Evolutionary conservation across 2,888 invertebrate genomes (phyloP), one percentile per base, ranked within the genome.

Genomic region (Gerris lacustris): DNA sequence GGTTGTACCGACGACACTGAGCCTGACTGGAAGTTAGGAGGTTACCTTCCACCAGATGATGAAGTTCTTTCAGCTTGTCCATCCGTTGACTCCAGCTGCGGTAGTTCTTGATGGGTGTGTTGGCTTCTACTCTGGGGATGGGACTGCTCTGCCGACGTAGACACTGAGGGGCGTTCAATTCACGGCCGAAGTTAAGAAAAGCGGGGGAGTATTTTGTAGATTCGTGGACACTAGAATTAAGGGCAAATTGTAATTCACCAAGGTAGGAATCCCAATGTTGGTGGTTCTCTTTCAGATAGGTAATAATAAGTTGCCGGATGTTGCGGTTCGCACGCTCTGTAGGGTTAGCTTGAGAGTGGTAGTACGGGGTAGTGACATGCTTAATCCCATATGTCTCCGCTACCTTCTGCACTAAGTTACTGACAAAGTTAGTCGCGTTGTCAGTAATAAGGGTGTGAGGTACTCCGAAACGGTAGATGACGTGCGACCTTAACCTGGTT

Each of bases 281-380:
- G 17, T 79, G 79, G 45, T 78, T 73, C 0, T 72, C 64, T 0
- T 74, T 72, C 6, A 78, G 76, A 45, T 74, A 79, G 44, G 77
- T 73, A 0, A 77, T 73, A 0, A 79, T 76, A 77, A 80, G 79
- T 0, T 78, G 79, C 68, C 78, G 77, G 0, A 79, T 44, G 0
- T 76, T 76, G 17, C 76, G 68, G 69, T 79, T 80, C 0, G 76
- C 73, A 11, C 79, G 55, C 72, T 80, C 79, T 0, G 77, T 78
- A 0, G 78, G 78, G 70, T 80, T 79, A 5, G 76, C 77, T 62
- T 80, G 79, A 0, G 77, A 75, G 6, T 77, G 44, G 69, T 79
- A 76, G 6, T 74, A 74, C 1, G 78, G 77, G 0, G 77, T 78
- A 2, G 69, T 47, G 1, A n/a, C 15, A 2, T 18, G 31, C 4